Conservation (phyloP, 2,113 vertebrate genomes). For the Canis aureus region DNA sequence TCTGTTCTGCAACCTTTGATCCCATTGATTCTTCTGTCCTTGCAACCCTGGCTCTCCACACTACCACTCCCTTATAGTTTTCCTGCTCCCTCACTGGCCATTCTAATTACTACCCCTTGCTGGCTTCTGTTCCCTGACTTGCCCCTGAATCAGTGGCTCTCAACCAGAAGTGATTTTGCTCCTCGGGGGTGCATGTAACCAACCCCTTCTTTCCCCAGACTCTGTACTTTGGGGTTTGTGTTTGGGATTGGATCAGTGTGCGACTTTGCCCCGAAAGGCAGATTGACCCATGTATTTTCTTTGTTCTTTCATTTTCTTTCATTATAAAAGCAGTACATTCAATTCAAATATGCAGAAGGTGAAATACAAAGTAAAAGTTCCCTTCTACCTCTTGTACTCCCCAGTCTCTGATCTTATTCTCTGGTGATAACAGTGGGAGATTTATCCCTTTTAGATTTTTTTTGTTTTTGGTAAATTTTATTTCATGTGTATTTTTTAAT, state of each 20-base stretch:
- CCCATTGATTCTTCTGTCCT: too few species aligned
- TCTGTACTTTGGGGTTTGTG: background rate
- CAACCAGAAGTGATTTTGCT: background rate
- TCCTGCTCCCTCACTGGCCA: background rate
- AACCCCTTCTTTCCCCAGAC: too few species aligned
- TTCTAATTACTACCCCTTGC: background rate
- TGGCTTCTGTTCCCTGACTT: background rate
- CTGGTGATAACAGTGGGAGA: background rate
- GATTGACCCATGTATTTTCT: background rate
- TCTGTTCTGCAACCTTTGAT: background rate
- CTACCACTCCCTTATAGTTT: fast-evolving
- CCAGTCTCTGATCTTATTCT: background rate
- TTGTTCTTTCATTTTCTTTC: background rate
- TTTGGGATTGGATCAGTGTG: background rate
- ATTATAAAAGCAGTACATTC: background rate
- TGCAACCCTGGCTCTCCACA: fast-evolving
- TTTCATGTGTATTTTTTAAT: background rate
- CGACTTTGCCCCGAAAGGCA: background rate
- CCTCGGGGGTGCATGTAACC: background rate
- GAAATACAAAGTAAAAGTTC: background rate
- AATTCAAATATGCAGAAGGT: background rate
- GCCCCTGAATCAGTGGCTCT: background rate
- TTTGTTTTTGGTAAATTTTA: background rate
- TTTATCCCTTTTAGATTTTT: background rate
- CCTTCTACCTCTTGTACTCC: background rate